These are phyloP conservation scores for Pherbina coryleti DNA, from an alignment of 2,888 invertebrate species.

Conservation along the genomic window DNA sequence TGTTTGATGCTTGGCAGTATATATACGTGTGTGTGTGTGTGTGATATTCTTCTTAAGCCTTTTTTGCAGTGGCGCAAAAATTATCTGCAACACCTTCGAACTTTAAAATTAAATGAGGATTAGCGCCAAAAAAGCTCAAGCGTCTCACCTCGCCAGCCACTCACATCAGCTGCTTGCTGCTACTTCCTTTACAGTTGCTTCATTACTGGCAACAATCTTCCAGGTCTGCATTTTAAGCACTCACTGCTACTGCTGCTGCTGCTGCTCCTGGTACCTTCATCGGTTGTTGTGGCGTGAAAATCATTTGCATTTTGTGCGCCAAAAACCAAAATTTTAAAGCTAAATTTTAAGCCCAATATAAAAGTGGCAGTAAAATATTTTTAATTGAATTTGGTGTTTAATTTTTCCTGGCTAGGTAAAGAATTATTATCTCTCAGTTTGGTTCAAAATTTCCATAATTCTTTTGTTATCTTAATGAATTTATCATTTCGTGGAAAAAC, in stretches of 20 bases:
- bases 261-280: neutral
- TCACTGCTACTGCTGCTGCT: neutral
- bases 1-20: conserved; percentile 26
- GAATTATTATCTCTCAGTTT: neutral
- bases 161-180: neutral
- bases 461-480: conserved; percentile 21
- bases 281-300: neutral
- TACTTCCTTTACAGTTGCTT: neutral
- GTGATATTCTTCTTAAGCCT: conserved; percentile 48
- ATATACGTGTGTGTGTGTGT: conserved; percentile 12
- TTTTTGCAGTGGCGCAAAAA: conserved; percentile 59
- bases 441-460: neutral
- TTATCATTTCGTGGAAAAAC: conserved; percentile 11
- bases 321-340: conserved; percentile 9
- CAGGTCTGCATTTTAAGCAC: neutral
- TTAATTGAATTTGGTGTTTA: conserved; percentile 25
- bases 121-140: conserved; percentile 51
- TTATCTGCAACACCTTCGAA: conserved; percentile 69
- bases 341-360: neutral
- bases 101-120: conserved; percentile 69
- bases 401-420: neutral
- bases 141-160: neutral
- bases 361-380: neutral
- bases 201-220: neutral
- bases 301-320: conserved; percentile 22